These are phyloP conservation scores for Drosophila equinoxialis DNA, from an alignment of 1,140 invertebrate species.

Conservation along the genomic window DNA sequence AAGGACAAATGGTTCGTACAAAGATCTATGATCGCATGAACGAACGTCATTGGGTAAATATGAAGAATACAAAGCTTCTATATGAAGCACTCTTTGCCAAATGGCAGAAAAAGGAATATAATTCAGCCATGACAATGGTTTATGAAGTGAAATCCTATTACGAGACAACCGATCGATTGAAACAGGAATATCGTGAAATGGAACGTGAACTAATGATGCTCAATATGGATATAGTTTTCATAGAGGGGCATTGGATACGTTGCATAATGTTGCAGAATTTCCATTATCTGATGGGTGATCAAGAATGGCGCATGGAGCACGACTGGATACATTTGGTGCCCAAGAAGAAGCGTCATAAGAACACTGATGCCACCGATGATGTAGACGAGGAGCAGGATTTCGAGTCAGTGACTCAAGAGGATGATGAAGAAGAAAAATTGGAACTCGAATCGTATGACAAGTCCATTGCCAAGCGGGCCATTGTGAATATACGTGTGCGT, in stretches of 20 bases:
- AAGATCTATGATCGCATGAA: slow-evolving; percentile 79
- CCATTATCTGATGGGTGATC: slow-evolving; percentile 73
- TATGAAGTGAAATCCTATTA: slow-evolving; percentile 76
- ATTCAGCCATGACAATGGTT: slow-evolving; percentile 70
- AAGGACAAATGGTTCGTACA: slow-evolving; percentile 73
- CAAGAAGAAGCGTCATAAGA: slow-evolving; percentile 10
- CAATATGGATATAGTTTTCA: slow-evolving; percentile 81
- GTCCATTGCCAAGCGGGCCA: slow-evolving; percentile 69
- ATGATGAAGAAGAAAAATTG: slow-evolving; percentile 26
- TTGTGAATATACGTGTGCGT: slow-evolving; percentile 71
- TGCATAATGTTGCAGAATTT: slow-evolving; percentile 81
- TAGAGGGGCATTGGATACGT: slow-evolving; percentile 76
- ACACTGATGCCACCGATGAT: background rate
- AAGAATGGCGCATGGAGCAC: slow-evolving; percentile 72
- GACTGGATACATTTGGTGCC: slow-evolving; percentile 77
- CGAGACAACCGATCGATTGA: slow-evolving; percentile 66
- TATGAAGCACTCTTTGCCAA: slow-evolving; percentile 75
- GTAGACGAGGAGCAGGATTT: slow-evolving; percentile 20
- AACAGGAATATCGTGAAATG: slow-evolving; percentile 59
- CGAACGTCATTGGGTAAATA: slow-evolving; percentile 71
- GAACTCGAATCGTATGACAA: slow-evolving; percentile 61
- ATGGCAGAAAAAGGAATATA: slow-evolving; percentile 79
- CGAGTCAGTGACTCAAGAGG: slow-evolving; percentile 22
- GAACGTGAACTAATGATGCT: slow-evolving; percentile 71
- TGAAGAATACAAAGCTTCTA: slow-evolving; percentile 60